Base-by-base conservation (phyloP, 1,140 invertebrate species). In the Drosophila teissieri region DNA sequence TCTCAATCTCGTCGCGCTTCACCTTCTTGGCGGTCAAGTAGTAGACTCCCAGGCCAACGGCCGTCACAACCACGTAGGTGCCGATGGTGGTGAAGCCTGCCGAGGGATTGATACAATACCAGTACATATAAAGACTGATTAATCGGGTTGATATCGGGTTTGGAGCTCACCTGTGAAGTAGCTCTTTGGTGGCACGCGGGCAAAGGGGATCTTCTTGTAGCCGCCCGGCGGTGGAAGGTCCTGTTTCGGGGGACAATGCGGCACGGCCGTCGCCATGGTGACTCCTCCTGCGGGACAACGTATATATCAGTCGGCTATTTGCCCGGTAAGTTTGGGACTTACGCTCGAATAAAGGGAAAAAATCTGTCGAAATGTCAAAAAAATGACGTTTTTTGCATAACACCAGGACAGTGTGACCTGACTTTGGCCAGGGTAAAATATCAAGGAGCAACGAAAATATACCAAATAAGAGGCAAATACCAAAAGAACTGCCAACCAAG, bases 191-290 rank as follows among this genome's bases (percentile, higher is more conserved):
- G 95, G 95, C 37, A 96, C 93, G 83, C 96, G 94, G 62, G 95
- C 94, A 91, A 93, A 97, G 58, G 94, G 94, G 74, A 98, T 95
- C 11, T 95, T 94, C 75, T 94, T 94, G 92, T 97, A 98, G 52
- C 97, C 97, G 73, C 96, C 96, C 53, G 94, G 92, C 70, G 97
- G 97, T 82, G 97, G 97, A 94, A 98, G 93, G 93, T 98, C 97
- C 93, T 98, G 97, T 85, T 93, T 94, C 8, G 65, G 76, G 65
- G 84, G 56, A 55, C 73, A 52, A 73, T 89, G 77, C 64, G 77
- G 80, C 84, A 89, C 69, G 46, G 80, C 84, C 73, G 84, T 68
- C 48, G 85, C 84, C 84, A 89, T 89, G 31, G 70, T 90, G 65
- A 65, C 80, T 62, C 58, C 80, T 90, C 54, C 65, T 49, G 31